Evolutionary conservation across 2,888 invertebrate species (phyloP).

Genomic region (Spilosoma lubricipeda): DNA sequence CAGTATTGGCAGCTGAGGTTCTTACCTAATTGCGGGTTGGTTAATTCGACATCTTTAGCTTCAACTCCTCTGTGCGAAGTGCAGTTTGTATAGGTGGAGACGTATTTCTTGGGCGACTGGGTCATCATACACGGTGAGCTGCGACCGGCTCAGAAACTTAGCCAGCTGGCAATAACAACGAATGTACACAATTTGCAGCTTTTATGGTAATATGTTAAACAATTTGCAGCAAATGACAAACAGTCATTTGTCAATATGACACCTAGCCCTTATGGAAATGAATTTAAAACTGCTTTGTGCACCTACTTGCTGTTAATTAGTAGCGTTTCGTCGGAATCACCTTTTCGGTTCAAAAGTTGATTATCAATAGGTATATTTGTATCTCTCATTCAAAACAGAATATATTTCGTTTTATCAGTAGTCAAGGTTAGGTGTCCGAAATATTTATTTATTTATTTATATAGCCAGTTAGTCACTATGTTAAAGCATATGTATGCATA

Average conservation of each 20-base stretch:
- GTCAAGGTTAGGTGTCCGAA: too few species aligned
- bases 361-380: too few species aligned
- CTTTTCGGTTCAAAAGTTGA: too few species aligned
- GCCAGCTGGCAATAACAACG: background rate
- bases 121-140: slow-evolving; percentile 26
- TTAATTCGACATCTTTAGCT: slow-evolving; percentile 57
- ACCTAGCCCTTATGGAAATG: background rate
- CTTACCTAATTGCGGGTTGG: slow-evolving; percentile 36
- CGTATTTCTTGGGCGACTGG: slow-evolving; percentile 51
- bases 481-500: too few species aligned
- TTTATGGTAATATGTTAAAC: background rate
- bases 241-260: background rate
- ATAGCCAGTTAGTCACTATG: too few species aligned
- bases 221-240: background rate
- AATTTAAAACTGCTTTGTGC: background rate
- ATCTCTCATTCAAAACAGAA: too few species aligned
- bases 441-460: too few species aligned
- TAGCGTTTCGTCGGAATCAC: too few species aligned
- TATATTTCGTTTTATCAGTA: too few species aligned
- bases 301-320: background rate
- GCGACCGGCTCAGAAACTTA: background rate
- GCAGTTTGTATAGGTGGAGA: slow-evolving; percentile 44
- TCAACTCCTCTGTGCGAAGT: slow-evolving; percentile 62
- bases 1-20: background rate
- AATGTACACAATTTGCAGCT: too few species aligned